A percentile compares a stretch with the other conserved stretches of the same genome.
Evolutionary conservation across 1,140 invertebrate genomes (phyloP).

Genomic region (Rhopalosiphum padi): DNA sequence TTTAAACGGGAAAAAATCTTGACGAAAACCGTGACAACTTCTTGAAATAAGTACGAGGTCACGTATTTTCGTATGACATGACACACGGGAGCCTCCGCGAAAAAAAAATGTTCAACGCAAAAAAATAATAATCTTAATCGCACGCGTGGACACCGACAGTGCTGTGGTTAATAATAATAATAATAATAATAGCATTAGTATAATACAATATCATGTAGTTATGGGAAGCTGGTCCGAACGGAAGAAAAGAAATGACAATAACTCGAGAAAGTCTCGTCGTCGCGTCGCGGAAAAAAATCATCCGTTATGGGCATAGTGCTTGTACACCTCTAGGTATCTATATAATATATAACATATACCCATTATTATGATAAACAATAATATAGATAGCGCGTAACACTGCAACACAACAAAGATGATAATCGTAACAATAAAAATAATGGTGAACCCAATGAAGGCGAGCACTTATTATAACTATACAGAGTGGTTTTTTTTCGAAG

Average conservation of each 20-base stretch:
- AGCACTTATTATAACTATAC: neutral
- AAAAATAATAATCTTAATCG: neutral
- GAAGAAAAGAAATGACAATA: neutral
- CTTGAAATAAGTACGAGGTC: neutral
- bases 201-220: neutral
- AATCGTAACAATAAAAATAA: neutral
- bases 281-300: neutral
- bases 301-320: neutral
- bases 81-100: neutral
- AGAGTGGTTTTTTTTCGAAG: neutral
- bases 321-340: neutral
- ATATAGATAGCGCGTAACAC: neutral
- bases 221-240: neutral
- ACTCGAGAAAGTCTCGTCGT: conserved; percentile 3
- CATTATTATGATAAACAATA: neutral
- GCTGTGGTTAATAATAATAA: neutral
- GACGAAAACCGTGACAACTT: neutral
- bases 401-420: neutral
- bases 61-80: neutral
- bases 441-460: neutral
- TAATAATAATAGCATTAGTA: neutral
- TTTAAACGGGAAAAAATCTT: neutral
- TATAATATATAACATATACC: neutral
- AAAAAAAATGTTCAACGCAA: neutral
- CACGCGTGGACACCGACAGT: neutral